These are phyloP conservation scores for Erethizon dorsatum DNA, from an alignment of 2,797 vertebrate genomes.

Conservation along the genomic window DNA sequence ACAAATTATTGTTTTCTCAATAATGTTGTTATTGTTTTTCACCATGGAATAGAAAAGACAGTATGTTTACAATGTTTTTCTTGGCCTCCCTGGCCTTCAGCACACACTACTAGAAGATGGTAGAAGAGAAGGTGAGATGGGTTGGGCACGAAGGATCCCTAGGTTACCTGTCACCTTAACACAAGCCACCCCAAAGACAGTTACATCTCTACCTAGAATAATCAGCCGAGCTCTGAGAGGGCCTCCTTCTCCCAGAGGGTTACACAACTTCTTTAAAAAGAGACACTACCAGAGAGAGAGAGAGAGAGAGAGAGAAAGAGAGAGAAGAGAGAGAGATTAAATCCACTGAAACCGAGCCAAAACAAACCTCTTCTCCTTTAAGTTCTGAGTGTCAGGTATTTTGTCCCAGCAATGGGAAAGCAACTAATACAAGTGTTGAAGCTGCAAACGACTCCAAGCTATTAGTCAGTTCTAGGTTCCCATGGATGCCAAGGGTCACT, in stretches of 20 bases:
- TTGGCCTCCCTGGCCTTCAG: neutral
- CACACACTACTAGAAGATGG: too few relatives aligned
- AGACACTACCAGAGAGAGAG: neutral
- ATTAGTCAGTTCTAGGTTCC: neutral
- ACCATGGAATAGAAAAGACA: neutral
- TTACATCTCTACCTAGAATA: neutral
- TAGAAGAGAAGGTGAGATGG: neutral
- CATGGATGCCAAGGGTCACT: accelerated
- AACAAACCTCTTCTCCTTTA: neutral
- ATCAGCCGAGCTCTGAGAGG: neutral
- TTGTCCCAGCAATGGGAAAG: neutral
- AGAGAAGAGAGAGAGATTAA: neutral
- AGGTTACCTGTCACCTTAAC: neutral
- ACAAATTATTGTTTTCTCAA: neutral
- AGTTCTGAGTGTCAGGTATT: neutral
- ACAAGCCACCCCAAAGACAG: neutral
- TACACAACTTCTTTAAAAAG: neutral
- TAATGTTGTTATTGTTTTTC: neutral
- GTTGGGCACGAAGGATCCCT: neutral
- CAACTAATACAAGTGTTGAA: neutral
- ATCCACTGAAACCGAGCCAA: neutral
- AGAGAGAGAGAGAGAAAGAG: too few relatives aligned
- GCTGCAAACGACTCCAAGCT: neutral
- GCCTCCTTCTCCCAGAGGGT: neutral
- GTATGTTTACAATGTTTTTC: neutral